Evolutionary conservation across 2,113 vertebrate genomes (phyloP).

Genomic region (Nothoprocta pentlandii): DNA sequence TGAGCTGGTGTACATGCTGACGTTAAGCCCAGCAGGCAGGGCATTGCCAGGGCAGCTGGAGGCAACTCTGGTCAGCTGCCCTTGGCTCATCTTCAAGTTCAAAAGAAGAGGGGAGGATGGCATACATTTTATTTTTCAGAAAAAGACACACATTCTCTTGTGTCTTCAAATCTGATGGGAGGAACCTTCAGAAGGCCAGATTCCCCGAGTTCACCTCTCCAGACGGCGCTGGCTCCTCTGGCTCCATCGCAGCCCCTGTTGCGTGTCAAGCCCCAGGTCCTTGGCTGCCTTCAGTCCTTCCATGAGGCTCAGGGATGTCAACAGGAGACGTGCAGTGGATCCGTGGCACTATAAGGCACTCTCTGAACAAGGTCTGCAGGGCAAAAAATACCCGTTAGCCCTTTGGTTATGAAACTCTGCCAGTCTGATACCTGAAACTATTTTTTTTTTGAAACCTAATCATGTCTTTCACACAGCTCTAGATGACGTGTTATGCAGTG

Average conservation of each 20-base stretch:
- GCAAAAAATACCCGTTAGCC: background rate
- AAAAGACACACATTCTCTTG: background rate
- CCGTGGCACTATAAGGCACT: background rate
- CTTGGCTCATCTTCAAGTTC: background rate
- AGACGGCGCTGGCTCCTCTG: background rate
- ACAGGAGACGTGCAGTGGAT: background rate
- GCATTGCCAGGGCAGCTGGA: background rate
- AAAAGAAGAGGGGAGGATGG: background rate
- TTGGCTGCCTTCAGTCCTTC: background rate
- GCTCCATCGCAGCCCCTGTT: background rate
- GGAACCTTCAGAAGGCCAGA: too few species aligned
- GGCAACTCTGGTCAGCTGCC: background rate
- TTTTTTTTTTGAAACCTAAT: background rate
- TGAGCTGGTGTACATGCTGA: accelerated
- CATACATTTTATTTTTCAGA: background rate
- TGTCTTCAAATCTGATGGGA: background rate
- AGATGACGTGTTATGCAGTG: background rate
- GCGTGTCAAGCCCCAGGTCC: background rate
- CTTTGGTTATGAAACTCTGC: background rate
- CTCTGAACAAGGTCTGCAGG: background rate
- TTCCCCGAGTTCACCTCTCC: background rate
- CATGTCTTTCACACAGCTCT: background rate
- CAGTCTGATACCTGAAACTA: background rate
- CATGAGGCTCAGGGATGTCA: background rate
- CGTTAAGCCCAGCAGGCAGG: background rate